These are phyloP conservation scores for Quadriops clusia DNA, from an alignment of 2,888 invertebrate species.

Conservation along the genomic window DNA sequence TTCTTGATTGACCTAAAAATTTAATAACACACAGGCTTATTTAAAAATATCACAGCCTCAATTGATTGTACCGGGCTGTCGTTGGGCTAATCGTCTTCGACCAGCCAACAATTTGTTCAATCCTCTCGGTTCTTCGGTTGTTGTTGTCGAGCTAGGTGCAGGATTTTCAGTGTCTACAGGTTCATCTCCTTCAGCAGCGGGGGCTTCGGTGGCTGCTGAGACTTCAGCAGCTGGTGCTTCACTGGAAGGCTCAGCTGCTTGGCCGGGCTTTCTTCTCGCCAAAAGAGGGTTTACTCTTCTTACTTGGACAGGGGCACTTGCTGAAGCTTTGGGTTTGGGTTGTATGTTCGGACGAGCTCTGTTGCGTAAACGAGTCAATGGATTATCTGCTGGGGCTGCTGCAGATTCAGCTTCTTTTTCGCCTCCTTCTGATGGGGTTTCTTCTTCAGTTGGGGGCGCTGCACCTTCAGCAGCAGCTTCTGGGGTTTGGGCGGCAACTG, in stretches of 20 bases:
- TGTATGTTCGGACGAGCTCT: slow-evolving; percentile 29
- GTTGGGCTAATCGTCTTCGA: slow-evolving; percentile 50
- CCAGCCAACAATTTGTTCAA: slow-evolving; percentile 57
- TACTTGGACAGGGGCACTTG: slow-evolving; percentile 40
- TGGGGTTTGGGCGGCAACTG: slow-evolving; percentile 33
- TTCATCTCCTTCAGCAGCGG: slow-evolving; percentile 9
- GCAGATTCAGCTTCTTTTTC: slow-evolving; percentile 26
- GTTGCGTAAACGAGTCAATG: slow-evolving; percentile 34
- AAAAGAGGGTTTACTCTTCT: slow-evolving; percentile 45
- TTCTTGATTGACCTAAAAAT: too few species aligned
- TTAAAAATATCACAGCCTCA: too few species aligned
- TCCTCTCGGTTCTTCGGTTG: slow-evolving; percentile 44
- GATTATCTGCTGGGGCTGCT: slow-evolving; percentile 29
- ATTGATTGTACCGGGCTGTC: too few species aligned
- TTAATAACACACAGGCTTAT: too few species aligned
- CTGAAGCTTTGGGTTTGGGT: slow-evolving; percentile 28
- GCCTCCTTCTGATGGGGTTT: slow-evolving; percentile 36
- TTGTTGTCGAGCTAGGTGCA: slow-evolving; percentile 25
- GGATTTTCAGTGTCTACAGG: slow-evolving; percentile 18
- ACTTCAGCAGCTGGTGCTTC: slow-evolving; percentile 25
- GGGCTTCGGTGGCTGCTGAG: slow-evolving; percentile 13
- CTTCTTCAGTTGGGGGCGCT: slow-evolving; percentile 37
- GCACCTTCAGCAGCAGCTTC: slow-evolving; percentile 34
- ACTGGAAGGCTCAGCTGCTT: slow-evolving; percentile 30
- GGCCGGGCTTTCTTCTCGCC: slow-evolving; percentile 39